Percentiles rank a stretch among this genome's conserved stretches.
These are phyloP conservation scores for Nasua narica DNA, from an alignment of 2,797 vertebrate species.

Conservation along the genomic window DNA sequence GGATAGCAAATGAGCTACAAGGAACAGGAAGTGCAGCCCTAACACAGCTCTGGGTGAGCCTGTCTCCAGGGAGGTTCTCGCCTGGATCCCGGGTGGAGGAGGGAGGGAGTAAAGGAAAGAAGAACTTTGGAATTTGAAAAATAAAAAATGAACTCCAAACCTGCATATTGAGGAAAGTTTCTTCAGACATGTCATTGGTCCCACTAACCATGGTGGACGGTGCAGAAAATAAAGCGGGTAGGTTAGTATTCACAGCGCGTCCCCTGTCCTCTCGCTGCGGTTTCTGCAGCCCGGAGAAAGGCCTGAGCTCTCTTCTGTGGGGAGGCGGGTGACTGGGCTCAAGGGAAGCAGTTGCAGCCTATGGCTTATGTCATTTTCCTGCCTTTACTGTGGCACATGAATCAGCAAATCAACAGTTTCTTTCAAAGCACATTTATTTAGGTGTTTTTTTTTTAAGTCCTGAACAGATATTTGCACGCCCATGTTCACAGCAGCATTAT, in stretches of 20 bases:
- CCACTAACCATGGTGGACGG: too few relatives aligned
- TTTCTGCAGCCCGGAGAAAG: not conserved
- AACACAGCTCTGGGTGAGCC: not conserved
- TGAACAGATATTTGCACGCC: not conserved
- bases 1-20: not conserved
- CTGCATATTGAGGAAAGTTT: not conserved
- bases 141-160: not conserved
- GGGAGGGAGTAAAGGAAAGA: not conserved
- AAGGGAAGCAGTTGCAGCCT: not conserved
- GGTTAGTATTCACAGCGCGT: not conserved
- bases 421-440: slow-evolving; percentile 12
- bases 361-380: not conserved
- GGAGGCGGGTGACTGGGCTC: not conserved
- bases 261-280: not conserved
- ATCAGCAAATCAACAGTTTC: not conserved
- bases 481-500: not conserved
- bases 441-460: not conserved
- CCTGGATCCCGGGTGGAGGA: not conserved
- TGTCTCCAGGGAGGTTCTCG: not conserved
- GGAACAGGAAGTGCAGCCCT: not conserved
- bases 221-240: not conserved
- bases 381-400: not conserved
- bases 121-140: not conserved
- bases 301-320: not conserved
- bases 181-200: not conserved